A percentile compares a stretch with the other conserved stretches of the same genome.
Evolutionary conservation across 64 coral and sea anemone genomes (phyloP).

Genomic region (Platygyra sinensis): DNA sequence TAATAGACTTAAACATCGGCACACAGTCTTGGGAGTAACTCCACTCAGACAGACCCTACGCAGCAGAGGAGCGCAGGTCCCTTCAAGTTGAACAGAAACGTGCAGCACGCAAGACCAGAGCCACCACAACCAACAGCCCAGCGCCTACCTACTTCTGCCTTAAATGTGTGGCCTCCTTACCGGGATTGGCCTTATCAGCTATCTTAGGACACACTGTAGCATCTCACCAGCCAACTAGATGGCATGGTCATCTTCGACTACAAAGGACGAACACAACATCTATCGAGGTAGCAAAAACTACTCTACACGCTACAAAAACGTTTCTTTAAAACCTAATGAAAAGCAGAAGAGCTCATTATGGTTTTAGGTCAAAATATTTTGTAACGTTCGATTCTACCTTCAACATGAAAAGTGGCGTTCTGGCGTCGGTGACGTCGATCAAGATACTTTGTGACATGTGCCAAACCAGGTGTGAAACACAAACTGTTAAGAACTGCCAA

Average conservation of each 20-base stretch:
- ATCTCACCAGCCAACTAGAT: neutral
- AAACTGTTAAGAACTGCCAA: no score
- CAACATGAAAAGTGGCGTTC: no score
- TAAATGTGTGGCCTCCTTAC: neutral
- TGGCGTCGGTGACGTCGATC: no score
- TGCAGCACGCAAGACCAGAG: neutral
- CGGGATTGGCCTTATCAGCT: neutral
- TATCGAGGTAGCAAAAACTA: no score
- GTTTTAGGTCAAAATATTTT: no score
- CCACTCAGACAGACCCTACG: neutral
- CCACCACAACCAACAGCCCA: neutral
- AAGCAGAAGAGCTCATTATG: no score
- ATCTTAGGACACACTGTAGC: neutral
- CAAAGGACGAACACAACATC: no score
- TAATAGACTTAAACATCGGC: neutral
- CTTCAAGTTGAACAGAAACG: neutral
- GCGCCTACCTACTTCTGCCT: neutral
- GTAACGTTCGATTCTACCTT: no score
- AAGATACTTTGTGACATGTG: no score
- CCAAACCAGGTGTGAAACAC: no score
- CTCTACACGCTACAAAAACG: no score
- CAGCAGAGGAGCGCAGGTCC: slow-evolving; percentile 1
- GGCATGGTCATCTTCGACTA: neutral
- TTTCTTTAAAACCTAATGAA: no score
- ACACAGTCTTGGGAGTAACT: neutral